Evolutionary conservation across 2,113 vertebrate species (phyloP).

Genomic region (Psilopsiagon aurifrons): DNA sequence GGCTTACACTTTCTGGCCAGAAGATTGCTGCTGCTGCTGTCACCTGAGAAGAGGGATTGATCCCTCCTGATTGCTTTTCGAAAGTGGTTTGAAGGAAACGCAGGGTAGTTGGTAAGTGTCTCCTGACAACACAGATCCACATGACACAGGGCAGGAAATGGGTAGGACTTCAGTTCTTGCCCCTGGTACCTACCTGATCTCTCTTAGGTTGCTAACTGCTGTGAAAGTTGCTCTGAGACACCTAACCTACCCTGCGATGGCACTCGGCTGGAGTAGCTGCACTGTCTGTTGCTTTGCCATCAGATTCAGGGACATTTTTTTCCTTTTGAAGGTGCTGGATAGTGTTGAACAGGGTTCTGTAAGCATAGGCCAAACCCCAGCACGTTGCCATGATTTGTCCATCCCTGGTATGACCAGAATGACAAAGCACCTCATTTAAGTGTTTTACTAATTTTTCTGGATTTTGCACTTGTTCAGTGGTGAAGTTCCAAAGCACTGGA

Average conservation of each 20-base stretch:
- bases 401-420: too few species aligned
- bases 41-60: not conserved
- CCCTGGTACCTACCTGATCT: not conserved
- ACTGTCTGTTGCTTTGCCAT: too few species aligned
- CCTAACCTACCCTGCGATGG: accelerated
- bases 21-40: not conserved
- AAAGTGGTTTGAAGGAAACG: not conserved
- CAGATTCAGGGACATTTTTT: too few species aligned
- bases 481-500: too few species aligned
- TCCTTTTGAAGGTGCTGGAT: too few species aligned
- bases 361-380: too few species aligned
- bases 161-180: not conserved
- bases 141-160: not conserved
- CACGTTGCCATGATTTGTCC: too few species aligned
- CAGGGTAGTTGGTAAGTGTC: not conserved
- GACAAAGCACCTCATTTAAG: too few species aligned
- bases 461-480: too few species aligned
- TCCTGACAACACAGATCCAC: not conserved
- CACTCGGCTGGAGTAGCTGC: too few species aligned
- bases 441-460: too few species aligned
- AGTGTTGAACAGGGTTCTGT: too few species aligned
- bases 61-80: not conserved
- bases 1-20: not conserved
- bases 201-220: not conserved
- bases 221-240: not conserved